Percentiles rank a stretch among this genome's conserved stretches.
phyloP scores from a whole-genome alignment of 2,888 invertebrate genomes.

The Drosophila atroscutellata region DNA sequence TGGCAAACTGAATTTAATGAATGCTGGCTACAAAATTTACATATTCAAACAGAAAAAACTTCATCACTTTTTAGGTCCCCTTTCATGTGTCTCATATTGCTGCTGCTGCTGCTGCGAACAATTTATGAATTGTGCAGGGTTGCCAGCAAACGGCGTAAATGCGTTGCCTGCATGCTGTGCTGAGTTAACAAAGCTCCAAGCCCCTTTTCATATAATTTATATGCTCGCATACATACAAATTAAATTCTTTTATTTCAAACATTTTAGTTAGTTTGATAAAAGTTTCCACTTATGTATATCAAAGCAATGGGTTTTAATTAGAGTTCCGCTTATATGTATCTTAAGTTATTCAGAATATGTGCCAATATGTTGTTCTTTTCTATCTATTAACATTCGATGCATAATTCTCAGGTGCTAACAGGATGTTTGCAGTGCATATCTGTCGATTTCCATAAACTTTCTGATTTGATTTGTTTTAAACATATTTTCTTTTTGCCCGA shows the following conservation, averaged over 20 bases:
- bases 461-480: conserved; percentile 50
- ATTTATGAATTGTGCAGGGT: conserved; percentile 64
- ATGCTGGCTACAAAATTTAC: conserved; percentile 63
- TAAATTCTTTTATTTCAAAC: conserved; percentile 54
- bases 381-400: neutral
- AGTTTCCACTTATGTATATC: conserved; percentile 39
- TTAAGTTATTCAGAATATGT: neutral
- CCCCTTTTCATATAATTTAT: conserved; percentile 68
- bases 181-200: conserved; percentile 68
- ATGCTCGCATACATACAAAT: conserved; percentile 50
- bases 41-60: conserved; percentile 47
- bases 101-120: conserved; percentile 31
- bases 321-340: neutral
- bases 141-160: conserved; percentile 49
- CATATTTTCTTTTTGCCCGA: conserved; percentile 11
- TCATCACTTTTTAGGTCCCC: conserved; percentile 50
- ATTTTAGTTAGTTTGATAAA: conserved; percentile 33
- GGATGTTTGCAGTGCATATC: neutral
- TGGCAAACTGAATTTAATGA: conserved; percentile 70
- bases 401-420: neutral
- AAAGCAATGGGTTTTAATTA: neutral
- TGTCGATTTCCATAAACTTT: conserved; percentile 15
- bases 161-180: conserved; percentile 61
- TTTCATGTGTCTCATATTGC: conserved; percentile 50
- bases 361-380: neutral